Percentiles rank a stretch among this genome's conserved stretches.
phyloP scores from a whole-genome alignment of 2,797 vertebrate genomes.

The Emydoidea blandingii region DNA sequence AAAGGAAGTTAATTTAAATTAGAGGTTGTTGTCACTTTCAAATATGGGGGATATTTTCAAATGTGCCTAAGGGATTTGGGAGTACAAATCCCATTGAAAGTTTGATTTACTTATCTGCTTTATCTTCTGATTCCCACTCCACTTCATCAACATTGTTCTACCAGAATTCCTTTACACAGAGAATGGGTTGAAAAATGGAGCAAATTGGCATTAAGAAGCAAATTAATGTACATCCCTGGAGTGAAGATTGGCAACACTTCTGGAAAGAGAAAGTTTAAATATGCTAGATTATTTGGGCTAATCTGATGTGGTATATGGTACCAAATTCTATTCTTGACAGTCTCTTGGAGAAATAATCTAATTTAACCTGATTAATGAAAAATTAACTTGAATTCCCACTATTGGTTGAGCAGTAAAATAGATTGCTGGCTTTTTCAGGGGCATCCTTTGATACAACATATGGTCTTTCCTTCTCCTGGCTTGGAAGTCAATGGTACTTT shows the following conservation, averaged over 20 bases:
- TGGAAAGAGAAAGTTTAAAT: neutral
- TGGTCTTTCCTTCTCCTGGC: rapidly evolving
- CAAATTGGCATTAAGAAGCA: neutral
- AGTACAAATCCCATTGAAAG: neutral
- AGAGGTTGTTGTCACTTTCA: neutral
- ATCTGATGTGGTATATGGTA: neutral
- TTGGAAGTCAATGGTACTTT: neutral
- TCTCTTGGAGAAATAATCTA: neutral
- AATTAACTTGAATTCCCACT: neutral
- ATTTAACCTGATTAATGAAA: neutral
- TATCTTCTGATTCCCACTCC: neutral
- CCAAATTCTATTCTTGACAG: rapidly evolving
- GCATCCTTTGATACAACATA: rapidly evolving
- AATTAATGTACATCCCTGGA: neutral
- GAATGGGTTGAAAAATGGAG: neutral
- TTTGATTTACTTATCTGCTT: neutral
- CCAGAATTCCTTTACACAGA: neutral
- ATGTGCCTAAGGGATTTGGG: neutral
- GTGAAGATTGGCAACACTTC: neutral
- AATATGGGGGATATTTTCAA: neutral
- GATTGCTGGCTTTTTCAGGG: neutral
- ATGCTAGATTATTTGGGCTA: neutral
- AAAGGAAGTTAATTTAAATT: no score
- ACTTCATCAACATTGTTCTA: neutral
- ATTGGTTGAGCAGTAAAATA: neutral